Evolutionary conservation across 2,888 invertebrate genomes (phyloP).

Genomic region (Ametastegia equiseti): DNA sequence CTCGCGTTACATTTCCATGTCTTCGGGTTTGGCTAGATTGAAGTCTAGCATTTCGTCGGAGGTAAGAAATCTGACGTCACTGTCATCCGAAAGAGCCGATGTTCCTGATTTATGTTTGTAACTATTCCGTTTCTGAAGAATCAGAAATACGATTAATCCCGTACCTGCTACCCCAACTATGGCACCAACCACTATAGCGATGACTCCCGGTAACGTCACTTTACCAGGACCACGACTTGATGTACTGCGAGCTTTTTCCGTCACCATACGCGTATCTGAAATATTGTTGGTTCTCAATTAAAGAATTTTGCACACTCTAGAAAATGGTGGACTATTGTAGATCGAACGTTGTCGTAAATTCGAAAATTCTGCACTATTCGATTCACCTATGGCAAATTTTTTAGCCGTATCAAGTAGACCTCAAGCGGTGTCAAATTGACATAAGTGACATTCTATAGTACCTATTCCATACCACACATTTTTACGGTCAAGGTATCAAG

Average conservation of each 20-base stretch:
- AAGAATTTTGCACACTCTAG: neutral
- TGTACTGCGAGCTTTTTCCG: constrained; percentile 51
- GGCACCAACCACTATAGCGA: constrained; percentile 63
- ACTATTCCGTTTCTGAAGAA: constrained; percentile 60
- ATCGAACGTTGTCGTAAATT: too few relatives aligned
- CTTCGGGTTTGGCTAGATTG: constrained; percentile 72
- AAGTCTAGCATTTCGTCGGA: constrained; percentile 79
- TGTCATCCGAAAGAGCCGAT: constrained; percentile 75
- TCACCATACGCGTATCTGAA: constrained; percentile 48
- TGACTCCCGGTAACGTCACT: constrained; percentile 56
- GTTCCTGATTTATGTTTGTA: constrained; percentile 66
- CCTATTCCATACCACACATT: too few relatives aligned
- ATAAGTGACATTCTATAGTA: too few relatives aligned
- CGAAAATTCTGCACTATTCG: too few relatives aligned
- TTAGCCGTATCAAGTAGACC: too few relatives aligned
- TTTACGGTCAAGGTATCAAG: too few relatives aligned
- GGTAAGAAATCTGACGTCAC: constrained; percentile 79
- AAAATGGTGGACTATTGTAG: too few relatives aligned
- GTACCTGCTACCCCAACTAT: constrained; percentile 61
- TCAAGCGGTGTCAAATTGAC: too few relatives aligned
- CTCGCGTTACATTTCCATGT: constrained; percentile 34
- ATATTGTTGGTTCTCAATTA: neutral
- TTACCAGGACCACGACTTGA: constrained; percentile 48
- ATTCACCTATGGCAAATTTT: too few relatives aligned
- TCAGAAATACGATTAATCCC: constrained; percentile 56